Percentiles rank a stretch among this genome's conserved stretches.
These are phyloP conservation scores for Drosophila melanogaster DNA, from an alignment of 1,140 invertebrate species.

Conservation along the genomic window Release_6_plus_ISO1_MT NC_004354.4:17656501-17657000, in stretches of 20 bases:
- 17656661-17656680: not conserved
- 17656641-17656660: not conserved
- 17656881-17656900: too few relatives aligned
- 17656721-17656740: not conserved
- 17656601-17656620: not conserved
- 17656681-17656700: not conserved
- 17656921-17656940: too few relatives aligned
- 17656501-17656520: constrained; percentile 91
- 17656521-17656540: constrained; percentile 89
- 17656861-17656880: too few relatives aligned
- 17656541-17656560: constrained; percentile 91
- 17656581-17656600: constrained; percentile 63
- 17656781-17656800: not conserved
- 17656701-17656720: constrained; percentile 2
- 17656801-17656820: too few relatives aligned
- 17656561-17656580: constrained; percentile 86
- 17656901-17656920: too few relatives aligned
- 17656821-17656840: too few relatives aligned
- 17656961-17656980: too few relatives aligned
- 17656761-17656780: constrained; percentile 2
- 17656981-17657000: too few relatives aligned
- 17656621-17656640: constrained; percentile 6
- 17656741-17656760: not conserved
- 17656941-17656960: too few relatives aligned
- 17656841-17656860: too few relatives aligned